Conservation (phyloP, 2,113 vertebrate species). For the Carassius gibelio region DNA sequence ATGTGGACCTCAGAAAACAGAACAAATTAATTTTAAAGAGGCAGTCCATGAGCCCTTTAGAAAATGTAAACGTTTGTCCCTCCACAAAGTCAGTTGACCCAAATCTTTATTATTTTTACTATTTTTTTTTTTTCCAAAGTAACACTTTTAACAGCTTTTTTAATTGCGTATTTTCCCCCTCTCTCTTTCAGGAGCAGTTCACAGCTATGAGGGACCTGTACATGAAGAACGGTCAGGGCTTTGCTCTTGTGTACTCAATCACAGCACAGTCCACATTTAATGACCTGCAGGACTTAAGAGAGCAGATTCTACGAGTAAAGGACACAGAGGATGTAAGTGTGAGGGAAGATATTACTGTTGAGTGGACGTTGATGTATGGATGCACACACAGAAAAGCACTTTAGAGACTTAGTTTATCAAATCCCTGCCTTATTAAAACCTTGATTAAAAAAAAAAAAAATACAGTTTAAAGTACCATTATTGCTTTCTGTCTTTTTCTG, state of each 20-base stretch:
- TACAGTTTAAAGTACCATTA: not conserved
- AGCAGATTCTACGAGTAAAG: constrained; percentile 98
- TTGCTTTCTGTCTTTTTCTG: not conserved
- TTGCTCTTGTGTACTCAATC: constrained; percentile 98
- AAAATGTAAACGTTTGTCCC: no score
- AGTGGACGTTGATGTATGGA: not conserved
- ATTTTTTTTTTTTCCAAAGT: no score
- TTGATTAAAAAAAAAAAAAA: not conserved
- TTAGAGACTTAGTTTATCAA: not conserved
- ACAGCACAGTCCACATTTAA: constrained; percentile 99
- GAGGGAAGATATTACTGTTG: constrained; percentile 19
- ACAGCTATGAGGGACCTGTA: constrained; percentile 99
- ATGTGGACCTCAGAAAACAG: no score
- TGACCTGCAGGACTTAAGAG: constrained; percentile 96
- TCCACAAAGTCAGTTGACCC: not conserved
- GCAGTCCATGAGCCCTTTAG: no score
- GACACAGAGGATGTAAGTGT: constrained; percentile 97
- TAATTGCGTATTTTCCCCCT: not conserved
- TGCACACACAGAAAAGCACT: not conserved
- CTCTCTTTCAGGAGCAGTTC: constrained; percentile 87
- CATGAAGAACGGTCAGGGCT: constrained; percentile 99
- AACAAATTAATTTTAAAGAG: no score
- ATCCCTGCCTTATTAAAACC: not conserved
- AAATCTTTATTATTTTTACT: no score
- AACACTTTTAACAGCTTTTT: not conserved